Evolutionary conservation across 2,888 invertebrate species (phyloP).

Genomic region (Crocallis elinguaria): DNA sequence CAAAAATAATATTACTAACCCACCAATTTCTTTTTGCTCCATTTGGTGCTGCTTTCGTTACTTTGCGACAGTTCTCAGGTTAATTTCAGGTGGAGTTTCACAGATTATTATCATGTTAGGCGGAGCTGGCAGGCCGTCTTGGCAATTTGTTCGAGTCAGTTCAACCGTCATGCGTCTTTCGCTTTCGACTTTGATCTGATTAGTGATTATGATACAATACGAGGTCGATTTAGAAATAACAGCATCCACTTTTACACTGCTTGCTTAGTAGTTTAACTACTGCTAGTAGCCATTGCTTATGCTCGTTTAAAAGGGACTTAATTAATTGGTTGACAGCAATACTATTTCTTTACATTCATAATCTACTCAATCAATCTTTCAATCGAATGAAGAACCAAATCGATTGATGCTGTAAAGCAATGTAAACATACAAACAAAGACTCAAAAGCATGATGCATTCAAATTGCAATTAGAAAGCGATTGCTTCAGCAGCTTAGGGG

Average conservation of each 20-base stretch:
- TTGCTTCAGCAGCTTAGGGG: slow-evolving; percentile 59
- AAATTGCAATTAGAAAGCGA: slow-evolving; percentile 68
- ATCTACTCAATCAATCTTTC: neutral
- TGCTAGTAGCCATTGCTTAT: slow-evolving; percentile 5
- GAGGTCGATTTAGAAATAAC: slow-evolving; percentile 49
- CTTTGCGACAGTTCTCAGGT: slow-evolving; percentile 56
- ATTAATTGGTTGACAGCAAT: neutral
- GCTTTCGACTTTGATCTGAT: slow-evolving; percentile 62
- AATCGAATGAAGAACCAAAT: neutral
- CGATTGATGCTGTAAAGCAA: slow-evolving; percentile 4
- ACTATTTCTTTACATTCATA: neutral
- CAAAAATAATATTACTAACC: too few relatives aligned
- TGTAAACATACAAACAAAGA: slow-evolving; percentile 14
- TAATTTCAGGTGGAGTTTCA: slow-evolving; percentile 61
- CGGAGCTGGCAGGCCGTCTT: slow-evolving; percentile 63
- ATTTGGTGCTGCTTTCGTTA: slow-evolving; percentile 33
- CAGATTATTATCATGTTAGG: slow-evolving; percentile 64
- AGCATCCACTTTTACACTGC: slow-evolving; percentile 22
- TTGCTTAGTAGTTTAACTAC: slow-evolving; percentile 12
- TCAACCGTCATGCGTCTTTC: slow-evolving; percentile 39
- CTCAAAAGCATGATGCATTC: slow-evolving; percentile 39
- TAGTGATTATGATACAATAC: slow-evolving; percentile 50
- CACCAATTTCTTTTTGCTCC: too few relatives aligned
- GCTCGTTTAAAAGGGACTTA: neutral
- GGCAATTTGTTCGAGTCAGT: slow-evolving; percentile 60